These are phyloP conservation scores for Carabus problematicus DNA, from an alignment of 2,888 invertebrate genomes.

Conservation along the genomic window DNA sequence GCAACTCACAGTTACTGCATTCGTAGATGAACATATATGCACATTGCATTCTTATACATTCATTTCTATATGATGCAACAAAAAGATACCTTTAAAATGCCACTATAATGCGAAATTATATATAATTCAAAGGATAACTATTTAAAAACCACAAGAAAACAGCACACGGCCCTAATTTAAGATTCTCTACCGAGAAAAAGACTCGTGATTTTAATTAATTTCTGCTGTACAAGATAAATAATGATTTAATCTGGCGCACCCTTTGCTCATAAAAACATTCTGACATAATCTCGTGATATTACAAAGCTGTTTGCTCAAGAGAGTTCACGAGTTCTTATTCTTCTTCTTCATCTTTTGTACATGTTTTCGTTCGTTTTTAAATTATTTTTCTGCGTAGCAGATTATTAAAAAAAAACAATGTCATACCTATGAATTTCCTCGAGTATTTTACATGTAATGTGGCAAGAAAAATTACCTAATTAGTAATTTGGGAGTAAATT, in stretches of 20 bases:
- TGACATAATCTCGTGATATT: constrained; percentile 33
- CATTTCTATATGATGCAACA: neutral
- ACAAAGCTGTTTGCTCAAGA: neutral
- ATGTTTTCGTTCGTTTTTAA: neutral
- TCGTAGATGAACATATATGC: constrained; percentile 8
- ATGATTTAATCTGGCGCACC: constrained; percentile 47
- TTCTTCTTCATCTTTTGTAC: neutral
- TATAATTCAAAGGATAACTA: too few species aligned
- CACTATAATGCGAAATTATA: too few species aligned
- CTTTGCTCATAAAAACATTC: constrained; percentile 45
- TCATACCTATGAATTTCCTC: neutral
- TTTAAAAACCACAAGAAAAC: too few species aligned
- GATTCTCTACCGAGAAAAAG: neutral
- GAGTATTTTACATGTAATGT: neutral
- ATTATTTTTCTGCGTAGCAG: neutral
- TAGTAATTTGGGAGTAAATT: too few species aligned
- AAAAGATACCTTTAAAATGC: constrained; percentile 8
- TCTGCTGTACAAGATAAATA: constrained; percentile 47
- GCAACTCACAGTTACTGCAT: constrained; percentile 19
- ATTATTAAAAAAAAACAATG: neutral
- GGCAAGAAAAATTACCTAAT: neutral
- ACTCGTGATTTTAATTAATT: constrained; percentile 47
- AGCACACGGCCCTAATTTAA: neutral
- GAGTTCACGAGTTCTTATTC: neutral
- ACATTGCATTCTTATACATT: too few species aligned